Percentiles rank a stretch among this genome's conserved stretches.
phyloP scores from a whole-genome alignment of 2,888 invertebrate genomes.

The Choristoneura rosaceana region DNA sequence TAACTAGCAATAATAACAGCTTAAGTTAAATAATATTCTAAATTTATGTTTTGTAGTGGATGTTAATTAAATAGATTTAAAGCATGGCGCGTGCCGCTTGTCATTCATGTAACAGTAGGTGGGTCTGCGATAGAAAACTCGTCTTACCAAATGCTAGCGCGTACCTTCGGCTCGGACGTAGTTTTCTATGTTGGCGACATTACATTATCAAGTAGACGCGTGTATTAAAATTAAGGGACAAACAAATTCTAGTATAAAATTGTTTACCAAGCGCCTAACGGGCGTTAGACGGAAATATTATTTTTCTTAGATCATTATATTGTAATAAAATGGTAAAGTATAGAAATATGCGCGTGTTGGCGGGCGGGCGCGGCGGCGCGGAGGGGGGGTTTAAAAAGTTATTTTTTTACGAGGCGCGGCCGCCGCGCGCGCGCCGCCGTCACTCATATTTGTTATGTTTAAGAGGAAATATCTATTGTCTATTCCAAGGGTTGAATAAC shows the following conservation, averaged over 20 bases:
- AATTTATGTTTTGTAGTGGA: slow-evolving; percentile 79
- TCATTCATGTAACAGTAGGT: slow-evolving; percentile 25
- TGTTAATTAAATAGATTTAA: slow-evolving; percentile 68
- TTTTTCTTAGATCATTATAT: slow-evolving; percentile 86
- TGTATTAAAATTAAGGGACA: slow-evolving; percentile 73
- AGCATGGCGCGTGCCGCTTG: slow-evolving; percentile 42
- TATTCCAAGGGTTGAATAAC: slow-evolving; percentile 85
- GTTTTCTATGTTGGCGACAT: slow-evolving; percentile 44
- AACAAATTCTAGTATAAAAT: slow-evolving; percentile 84
- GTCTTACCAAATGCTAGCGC: no score
- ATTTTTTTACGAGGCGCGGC: slow-evolving; percentile 77
- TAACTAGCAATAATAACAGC: slow-evolving; percentile 51
- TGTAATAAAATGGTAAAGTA: slow-evolving; percentile 80
- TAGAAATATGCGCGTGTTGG: slow-evolving; percentile 65
- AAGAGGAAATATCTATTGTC: slow-evolving; percentile 86
- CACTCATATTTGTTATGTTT: slow-evolving; percentile 82
- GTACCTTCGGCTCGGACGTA: no score
- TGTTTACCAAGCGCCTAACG: slow-evolving; percentile 78
- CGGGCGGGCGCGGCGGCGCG: slow-evolving; percentile 50
- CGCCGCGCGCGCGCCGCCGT: slow-evolving; percentile 47
- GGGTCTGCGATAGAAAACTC: not conserved
- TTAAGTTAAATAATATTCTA: slow-evolving; percentile 68
- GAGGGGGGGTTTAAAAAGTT: slow-evolving; percentile 65
- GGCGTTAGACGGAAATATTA: slow-evolving; percentile 84
- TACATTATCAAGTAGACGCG: slow-evolving; percentile 70